These are phyloP conservation scores for Drosophila gunungcola DNA, from an alignment of 1,140 invertebrate species.

Conservation along the genomic window DNA sequence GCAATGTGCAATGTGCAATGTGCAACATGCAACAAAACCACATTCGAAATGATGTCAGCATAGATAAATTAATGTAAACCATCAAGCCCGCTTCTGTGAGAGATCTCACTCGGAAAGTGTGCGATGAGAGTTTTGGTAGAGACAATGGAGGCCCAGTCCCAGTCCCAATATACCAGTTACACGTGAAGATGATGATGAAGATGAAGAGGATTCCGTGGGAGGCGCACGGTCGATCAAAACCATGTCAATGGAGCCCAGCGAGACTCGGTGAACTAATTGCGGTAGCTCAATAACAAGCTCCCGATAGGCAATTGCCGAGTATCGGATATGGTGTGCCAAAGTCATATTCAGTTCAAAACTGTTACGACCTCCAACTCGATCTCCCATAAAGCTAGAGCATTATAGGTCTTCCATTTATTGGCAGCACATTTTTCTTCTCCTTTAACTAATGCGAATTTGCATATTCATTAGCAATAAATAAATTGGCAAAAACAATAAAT, in stretches of 20 bases:
- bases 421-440: neutral
- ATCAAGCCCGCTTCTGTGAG: conserved; percentile 63
- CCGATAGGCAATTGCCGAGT: neutral
- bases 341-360: conserved; percentile 4
- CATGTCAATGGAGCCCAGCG: conserved; percentile 74
- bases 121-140: conserved; percentile 15
- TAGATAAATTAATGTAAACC: conserved; percentile 67
- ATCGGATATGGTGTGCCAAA: neutral
- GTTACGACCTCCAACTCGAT: neutral
- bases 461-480: conserved; percentile 21
- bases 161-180: neutral
- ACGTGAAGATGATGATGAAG: conserved; percentile 22
- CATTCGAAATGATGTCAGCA: conserved; percentile 77
- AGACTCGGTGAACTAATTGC: conserved; percentile 78
- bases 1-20: conserved; percentile 48
- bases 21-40: conserved; percentile 68
- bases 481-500: conserved; percentile 2
- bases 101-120: conserved; percentile 65
- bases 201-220: conserved; percentile 54
- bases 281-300: conserved; percentile 22
- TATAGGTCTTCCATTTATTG: neutral
- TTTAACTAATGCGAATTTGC: neutral
- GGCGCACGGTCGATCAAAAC: conserved; percentile 64
- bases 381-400: neutral
- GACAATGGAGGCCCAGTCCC: conserved; percentile 52